phyloP scores from a whole-genome alignment of 2,888 invertebrate genomes.

The Xiphydria camelus region DNA sequence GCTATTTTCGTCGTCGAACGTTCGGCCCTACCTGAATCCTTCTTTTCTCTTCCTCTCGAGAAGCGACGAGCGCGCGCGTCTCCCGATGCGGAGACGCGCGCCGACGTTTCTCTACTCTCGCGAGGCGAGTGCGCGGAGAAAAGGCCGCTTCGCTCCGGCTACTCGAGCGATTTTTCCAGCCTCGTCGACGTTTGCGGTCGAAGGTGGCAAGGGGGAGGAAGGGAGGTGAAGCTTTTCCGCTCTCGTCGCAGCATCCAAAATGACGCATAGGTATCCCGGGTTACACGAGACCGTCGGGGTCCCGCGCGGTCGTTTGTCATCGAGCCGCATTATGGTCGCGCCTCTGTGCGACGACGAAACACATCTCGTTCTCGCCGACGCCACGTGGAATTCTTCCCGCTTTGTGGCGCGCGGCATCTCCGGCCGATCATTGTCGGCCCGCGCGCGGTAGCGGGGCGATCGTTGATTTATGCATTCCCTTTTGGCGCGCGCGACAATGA shows the following conservation, averaged over 20 bases:
- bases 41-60: background rate
- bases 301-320: slow-evolving; percentile 51
- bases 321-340: slow-evolving; percentile 54
- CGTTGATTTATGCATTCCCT: slow-evolving; percentile 54
- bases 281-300: background rate
- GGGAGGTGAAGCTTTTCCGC: background rate
- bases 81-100: too few relatives aligned
- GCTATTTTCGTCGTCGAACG: too few relatives aligned
- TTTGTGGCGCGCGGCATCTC: background rate
- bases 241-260: slow-evolving; percentile 24
- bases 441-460: slow-evolving; percentile 36
- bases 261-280: slow-evolving; percentile 32
- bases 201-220: background rate
- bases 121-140: too few relatives aligned
- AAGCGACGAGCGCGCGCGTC: background rate
- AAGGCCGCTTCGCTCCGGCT: too few relatives aligned
- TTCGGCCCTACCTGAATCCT: too few relatives aligned
- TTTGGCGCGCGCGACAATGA: slow-evolving; percentile 37
- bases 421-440: slow-evolving; percentile 45
- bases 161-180: slow-evolving; percentile 33
- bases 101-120: too few relatives aligned
- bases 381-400: too few relatives aligned
- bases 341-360: slow-evolving; percentile 41
- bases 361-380: slow-evolving; percentile 4
- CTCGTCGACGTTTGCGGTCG: background rate